Evolutionary conservation across 2,888 invertebrate genomes (phyloP).

Genomic region (Tenthredo amoena): DNA sequence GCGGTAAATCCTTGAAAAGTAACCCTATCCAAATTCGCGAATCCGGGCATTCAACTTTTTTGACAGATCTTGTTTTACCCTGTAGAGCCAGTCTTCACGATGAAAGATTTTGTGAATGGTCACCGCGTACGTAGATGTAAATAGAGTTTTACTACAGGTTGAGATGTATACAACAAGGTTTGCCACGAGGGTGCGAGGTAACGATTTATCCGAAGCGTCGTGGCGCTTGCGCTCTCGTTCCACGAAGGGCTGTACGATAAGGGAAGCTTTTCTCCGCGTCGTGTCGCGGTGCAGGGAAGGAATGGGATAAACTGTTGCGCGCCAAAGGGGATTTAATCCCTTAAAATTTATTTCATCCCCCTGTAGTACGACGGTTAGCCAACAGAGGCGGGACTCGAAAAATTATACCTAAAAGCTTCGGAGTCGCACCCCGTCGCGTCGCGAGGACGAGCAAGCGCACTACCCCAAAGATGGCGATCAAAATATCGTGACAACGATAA

Average conservation of each 20-base stretch:
- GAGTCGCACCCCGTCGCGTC: slow-evolving; percentile 35
- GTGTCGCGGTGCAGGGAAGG: neutral
- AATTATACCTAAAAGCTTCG: neutral
- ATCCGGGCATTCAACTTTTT: neutral
- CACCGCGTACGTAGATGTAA: neutral
- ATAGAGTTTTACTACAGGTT: neutral
- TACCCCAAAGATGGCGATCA: slow-evolving; percentile 63
- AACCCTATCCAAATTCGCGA: neutral
- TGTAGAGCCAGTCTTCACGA: neutral
- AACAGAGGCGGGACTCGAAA: slow-evolving; percentile 16
- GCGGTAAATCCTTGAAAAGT: neutral
- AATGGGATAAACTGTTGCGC: slow-evolving; percentile 44
- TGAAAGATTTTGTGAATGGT: slow-evolving; percentile 27
- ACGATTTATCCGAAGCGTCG: slow-evolving; percentile 37
- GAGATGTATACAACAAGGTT: neutral
- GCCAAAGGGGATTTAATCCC: slow-evolving; percentile 1
- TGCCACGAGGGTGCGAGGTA: slow-evolving; percentile 33
- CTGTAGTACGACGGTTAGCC: neutral
- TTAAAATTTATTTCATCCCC: neutral
- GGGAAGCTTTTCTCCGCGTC: neutral
- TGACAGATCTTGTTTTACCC: neutral
- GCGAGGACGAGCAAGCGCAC: slow-evolving; percentile 55
- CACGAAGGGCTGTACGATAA: neutral
- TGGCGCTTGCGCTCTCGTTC: slow-evolving; percentile 30
- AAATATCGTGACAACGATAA: slow-evolving; percentile 61